These are phyloP conservation scores for Cephalopterus ornatus DNA, from an alignment of 2,113 vertebrate genomes.

Conservation along the genomic window DNA sequence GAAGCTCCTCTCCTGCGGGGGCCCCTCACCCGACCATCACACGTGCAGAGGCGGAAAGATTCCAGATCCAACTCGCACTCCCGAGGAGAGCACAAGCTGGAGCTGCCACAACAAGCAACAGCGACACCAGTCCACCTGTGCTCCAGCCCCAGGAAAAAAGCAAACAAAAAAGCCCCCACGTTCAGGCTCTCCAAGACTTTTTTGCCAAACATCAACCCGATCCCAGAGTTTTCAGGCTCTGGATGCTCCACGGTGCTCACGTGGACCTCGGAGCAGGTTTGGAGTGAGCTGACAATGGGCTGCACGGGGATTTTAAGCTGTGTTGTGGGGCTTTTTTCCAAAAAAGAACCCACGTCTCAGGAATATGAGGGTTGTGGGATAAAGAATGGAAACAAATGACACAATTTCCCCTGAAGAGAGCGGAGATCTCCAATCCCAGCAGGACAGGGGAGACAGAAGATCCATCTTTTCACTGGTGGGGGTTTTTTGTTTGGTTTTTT, in stretches of 20 bases:
- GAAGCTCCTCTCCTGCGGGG: too few relatives aligned
- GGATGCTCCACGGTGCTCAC: fast-evolving
- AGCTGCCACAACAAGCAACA: neutral
- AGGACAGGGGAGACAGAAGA: neutral
- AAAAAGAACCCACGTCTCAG: fast-evolving
- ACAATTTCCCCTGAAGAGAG: neutral
- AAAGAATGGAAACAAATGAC: fast-evolving
- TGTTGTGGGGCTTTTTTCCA: fast-evolving
- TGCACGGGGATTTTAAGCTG: neutral
- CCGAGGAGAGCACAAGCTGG: neutral
- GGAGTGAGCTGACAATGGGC: neutral
- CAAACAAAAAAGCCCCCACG: neutral
- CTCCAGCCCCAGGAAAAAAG: neutral
- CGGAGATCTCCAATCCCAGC: neutral
- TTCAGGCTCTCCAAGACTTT: neutral
- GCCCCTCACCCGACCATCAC: neutral
- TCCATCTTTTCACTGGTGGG: fast-evolving
- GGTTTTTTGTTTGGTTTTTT: neutral
- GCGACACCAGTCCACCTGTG: fast-evolving
- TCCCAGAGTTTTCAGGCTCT: fast-evolving
- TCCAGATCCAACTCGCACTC: neutral
- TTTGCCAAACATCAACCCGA: fast-evolving
- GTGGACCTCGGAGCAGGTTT: neutral
- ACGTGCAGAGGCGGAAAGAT: neutral
- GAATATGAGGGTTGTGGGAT: neutral